Evolutionary conservation across 2,113 vertebrate genomes (phyloP).

Genomic region (Zingel zingel): DNA sequence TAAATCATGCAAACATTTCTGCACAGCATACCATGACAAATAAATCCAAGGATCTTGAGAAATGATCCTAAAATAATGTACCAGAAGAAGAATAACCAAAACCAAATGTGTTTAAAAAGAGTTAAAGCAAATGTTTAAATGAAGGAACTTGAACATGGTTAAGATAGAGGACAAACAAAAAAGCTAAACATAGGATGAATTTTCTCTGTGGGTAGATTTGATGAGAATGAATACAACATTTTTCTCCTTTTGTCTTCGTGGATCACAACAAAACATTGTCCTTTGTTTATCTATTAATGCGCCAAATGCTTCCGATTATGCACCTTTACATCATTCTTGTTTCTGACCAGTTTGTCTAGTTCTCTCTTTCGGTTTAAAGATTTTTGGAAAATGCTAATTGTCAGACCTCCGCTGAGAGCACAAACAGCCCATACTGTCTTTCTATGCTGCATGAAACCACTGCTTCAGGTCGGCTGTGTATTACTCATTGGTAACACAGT

Average conservation of each 20-base stretch:
- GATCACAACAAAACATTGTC: slow-evolving; percentile 10
- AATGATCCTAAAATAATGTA: background rate
- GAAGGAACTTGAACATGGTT: background rate
- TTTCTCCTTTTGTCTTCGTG: background rate
- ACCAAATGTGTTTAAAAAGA: background rate
- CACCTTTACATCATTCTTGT: slow-evolving; percentile 9
- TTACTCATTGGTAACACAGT: slow-evolving; percentile 9
- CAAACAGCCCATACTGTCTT: background rate
- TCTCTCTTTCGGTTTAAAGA: slow-evolving; percentile 19
- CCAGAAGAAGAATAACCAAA: background rate
- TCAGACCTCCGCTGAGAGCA: slow-evolving; percentile 25
- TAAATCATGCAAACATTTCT: slow-evolving; percentile 1
- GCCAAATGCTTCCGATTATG: slow-evolving; percentile 29
- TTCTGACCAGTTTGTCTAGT: slow-evolving; percentile 18
- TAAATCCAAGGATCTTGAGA: background rate
- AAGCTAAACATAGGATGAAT: background rate
- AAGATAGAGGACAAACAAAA: background rate
- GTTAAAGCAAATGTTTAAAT: background rate
- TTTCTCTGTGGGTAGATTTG: background rate
- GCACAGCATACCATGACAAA: background rate
- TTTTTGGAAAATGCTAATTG: slow-evolving; percentile 16
- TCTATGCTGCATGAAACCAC: slow-evolving; percentile 12
- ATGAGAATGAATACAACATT: background rate
- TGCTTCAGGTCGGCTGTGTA: background rate
- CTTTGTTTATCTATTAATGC: background rate